Percentiles rank a stretch among this genome's conserved stretches.
These are phyloP conservation scores for Nautilus pompilius DNA, from an alignment of 1,140 invertebrate species.

Conservation along the genomic window DNA sequence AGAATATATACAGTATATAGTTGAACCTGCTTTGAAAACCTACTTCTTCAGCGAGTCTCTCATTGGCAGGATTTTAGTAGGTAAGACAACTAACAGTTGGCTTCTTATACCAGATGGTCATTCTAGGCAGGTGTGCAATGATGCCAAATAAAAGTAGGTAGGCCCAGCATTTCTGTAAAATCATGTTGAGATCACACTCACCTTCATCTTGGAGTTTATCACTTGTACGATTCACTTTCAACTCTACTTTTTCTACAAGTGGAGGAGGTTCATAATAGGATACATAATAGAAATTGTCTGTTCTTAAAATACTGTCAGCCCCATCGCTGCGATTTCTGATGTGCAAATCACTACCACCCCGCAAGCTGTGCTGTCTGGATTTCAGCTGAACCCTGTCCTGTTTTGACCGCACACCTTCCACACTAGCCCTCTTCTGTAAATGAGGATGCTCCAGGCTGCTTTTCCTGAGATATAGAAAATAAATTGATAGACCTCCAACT, in stretches of 20 bases:
- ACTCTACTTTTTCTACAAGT: slow-evolving; percentile 1
- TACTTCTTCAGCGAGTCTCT: too few species aligned
- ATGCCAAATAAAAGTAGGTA: background rate
- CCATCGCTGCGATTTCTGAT: slow-evolving; percentile 5
- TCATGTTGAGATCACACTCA: background rate
- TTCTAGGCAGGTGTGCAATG: background rate
- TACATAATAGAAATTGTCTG: slow-evolving; percentile 19
- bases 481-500: too few species aligned
- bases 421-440: background rate
- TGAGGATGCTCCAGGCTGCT: slow-evolving; percentile 8
- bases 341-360: slow-evolving; percentile 2
- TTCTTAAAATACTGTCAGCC: slow-evolving; percentile 16
- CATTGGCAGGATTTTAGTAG: too few species aligned
- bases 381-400: background rate
- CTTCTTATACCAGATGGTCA: background rate
- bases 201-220: slow-evolving; percentile 14
- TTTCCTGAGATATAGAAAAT: background rate
- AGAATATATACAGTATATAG: too few species aligned
- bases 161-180: background rate
- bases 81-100: too few species aligned
- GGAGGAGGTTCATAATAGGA: slow-evolving; percentile 14
- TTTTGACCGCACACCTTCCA: background rate
- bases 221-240: background rate
- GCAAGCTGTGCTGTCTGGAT: background rate
- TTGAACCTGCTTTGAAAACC: too few species aligned